Conservation (phyloP, 1,140 invertebrate genomes). For the Hyphantria cunea region DNA sequence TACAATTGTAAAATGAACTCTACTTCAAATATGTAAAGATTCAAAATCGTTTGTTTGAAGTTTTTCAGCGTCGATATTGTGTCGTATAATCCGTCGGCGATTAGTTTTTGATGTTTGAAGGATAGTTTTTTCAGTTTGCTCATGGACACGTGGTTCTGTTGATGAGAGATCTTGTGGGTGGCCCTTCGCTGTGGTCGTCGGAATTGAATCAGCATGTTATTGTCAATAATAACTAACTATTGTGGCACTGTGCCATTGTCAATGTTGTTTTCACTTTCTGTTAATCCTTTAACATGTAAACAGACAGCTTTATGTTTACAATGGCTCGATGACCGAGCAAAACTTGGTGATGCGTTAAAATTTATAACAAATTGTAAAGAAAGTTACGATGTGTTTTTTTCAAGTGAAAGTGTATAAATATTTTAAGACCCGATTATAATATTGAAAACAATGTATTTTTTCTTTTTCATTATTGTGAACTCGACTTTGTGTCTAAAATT, state of each 20-base stretch:
- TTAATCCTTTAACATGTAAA: conserved; percentile 62
- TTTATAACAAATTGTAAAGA: too few relatives aligned
- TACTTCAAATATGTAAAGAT: background rate
- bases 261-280: conserved; percentile 69
- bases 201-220: conserved; percentile 47
- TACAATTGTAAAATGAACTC: background rate
- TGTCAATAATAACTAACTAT: conserved; percentile 52
- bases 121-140: conserved; percentile 62
- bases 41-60: conserved; percentile 1
- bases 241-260: conserved; percentile 59
- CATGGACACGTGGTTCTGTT: conserved; percentile 70
- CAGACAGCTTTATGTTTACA: conserved; percentile 54
- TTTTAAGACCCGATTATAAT: too few relatives aligned
- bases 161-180: conserved; percentile 65
- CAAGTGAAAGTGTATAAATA: too few relatives aligned
- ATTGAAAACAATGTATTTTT: too few relatives aligned
- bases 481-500: too few relatives aligned
- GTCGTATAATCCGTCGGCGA: conserved; percentile 61
- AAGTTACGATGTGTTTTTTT: too few relatives aligned
- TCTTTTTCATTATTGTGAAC: too few relatives aligned
- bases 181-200: conserved; percentile 45
- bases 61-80: conserved; percentile 17
- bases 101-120: conserved; percentile 67
- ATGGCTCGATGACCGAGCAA: background rate
- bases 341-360: too few relatives aligned